These are phyloP conservation scores for Rhagonycha lutea DNA, from an alignment of 2,888 invertebrate species.

Conservation along the genomic window DNA sequence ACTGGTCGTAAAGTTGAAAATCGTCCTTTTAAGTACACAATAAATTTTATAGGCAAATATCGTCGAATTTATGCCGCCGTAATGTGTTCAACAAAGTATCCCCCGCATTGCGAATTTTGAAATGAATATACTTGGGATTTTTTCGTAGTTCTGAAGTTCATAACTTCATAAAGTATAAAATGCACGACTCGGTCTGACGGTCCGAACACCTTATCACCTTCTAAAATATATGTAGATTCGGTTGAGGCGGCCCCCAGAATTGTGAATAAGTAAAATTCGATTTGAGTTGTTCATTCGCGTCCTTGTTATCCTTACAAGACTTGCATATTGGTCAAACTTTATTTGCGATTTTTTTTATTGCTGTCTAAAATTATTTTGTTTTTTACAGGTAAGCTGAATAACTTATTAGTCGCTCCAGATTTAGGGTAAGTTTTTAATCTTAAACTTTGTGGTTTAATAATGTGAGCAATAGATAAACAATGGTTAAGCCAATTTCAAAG, in stretches of 20 bases:
- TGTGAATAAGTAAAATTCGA: slow-evolving; percentile 54
- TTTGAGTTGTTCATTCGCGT: slow-evolving; percentile 52
- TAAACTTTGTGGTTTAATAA: slow-evolving; percentile 4
- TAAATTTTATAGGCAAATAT: slow-evolving; percentile 46
- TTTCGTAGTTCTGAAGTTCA: slow-evolving; percentile 25
- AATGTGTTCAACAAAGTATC: slow-evolving; percentile 35
- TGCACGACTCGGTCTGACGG: slow-evolving; percentile 37
- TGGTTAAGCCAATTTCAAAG: slow-evolving; percentile 50
- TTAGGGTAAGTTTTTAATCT: background rate
- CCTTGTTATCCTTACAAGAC: slow-evolving; percentile 52
- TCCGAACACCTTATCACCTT: slow-evolving; percentile 45
- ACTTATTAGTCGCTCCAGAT: background rate
- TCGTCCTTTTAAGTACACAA: slow-evolving; percentile 44
- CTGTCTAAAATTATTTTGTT: background rate
- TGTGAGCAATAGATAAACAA: slow-evolving; percentile 41
- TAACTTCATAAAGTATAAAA: slow-evolving; percentile 47
- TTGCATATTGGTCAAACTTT: slow-evolving; percentile 22
- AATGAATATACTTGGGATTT: slow-evolving; percentile 23
- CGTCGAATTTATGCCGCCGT: slow-evolving; percentile 34
- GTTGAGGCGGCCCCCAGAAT: slow-evolving; percentile 45
- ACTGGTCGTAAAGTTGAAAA: slow-evolving; percentile 40
- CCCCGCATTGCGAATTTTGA: slow-evolving; percentile 17
- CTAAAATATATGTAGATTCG: slow-evolving; percentile 54
- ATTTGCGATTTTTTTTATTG: background rate
- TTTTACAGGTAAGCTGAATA: slow-evolving; percentile 4